Base-by-base conservation (phyloP, 2,797 vertebrate species). In the Manis javanica region DNA sequence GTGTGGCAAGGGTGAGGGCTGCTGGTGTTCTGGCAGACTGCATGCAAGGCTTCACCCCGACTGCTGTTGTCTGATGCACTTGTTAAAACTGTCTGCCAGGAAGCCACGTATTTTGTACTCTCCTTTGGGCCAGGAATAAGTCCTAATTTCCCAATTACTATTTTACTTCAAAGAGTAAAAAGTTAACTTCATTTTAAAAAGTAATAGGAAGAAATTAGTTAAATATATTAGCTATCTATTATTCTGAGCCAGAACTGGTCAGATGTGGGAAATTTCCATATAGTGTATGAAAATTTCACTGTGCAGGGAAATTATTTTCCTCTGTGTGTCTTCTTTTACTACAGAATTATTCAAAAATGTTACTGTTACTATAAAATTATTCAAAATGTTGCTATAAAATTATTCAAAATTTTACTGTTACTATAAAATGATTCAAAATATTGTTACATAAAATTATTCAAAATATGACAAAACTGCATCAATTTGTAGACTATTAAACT, bases 401-500 rank as follows among this genome's bases (percentile, higher is more conserved):
- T 53, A 51, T 75, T 75, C 72, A 53, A 53, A 75, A 53, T 75
- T 12, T 18, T 90, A 39, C 75, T 23, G 59, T 97, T 69, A n/a
- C 39, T 69, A 18, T 84, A 39, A 88, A 88, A 55, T 78, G 49
- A 71, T 79, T 89, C 49, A 53, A 71, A 71, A 31, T 51, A 57
- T 78, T 87, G 59, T 87, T 57, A 75, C 51, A 34, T 34, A 46
- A 68, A 77, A 77, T 64, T 23, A 75, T 9, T 77, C 59, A 77
- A 29, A 78, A 46, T 53, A 26, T 87, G 79, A 53, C 77, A 94
- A 93, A 95, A 77, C 39, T 15, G 69, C 71, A 57, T 95, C 53
- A 15, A 42, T 88, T 75, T 82, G 74, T 95, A 96, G 95, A 72
- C 42, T 57, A 87, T 94, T 97, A 90, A 95, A 89, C 57, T 77